Evolutionary conservation across 2,888 invertebrate species (phyloP), one percentile per base, ranked within the genome.

Genomic region (Leptopilina drosophilae): DNA sequence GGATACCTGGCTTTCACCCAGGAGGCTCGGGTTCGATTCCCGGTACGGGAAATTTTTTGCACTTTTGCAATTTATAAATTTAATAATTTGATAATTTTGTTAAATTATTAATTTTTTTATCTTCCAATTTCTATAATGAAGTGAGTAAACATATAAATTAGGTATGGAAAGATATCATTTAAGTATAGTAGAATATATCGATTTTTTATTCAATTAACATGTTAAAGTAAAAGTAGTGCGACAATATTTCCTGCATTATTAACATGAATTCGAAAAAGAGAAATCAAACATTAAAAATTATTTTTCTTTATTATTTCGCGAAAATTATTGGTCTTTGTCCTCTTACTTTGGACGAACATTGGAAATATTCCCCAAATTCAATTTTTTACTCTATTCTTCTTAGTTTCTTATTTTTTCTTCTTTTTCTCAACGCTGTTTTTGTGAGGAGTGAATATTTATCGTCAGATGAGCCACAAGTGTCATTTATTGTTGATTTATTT

Each of bases 11-110:
- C 91, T 93, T 92, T 93, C 93, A 93, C 93, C 93, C 93, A 93
- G 93, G 92, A 93, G 93, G 93, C 93, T 93, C 93, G 93, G 93
- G 93, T 93, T 93, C 93, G 93, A 93, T 93, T 93, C 93, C 93
- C 93, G 93, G 93, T 93, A 93, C 93, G 93, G 93, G 93, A 94
- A 92, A 75, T 88, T 92, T 92, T 92, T 85, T 85, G 49, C 4
- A 49, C 11, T 49, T 49, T 49, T 49, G 11, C 20, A 20, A 20
- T 20, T 20, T 20, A 20, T 20, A 20, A 20, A 20, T 20, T 20
- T 20, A 20, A 20, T 20, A 20, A 20, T 20, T 20, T 20, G 20
- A 20, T 20, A 20, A 20, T 20, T 20, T 20, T 20, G 20, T 20
- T 20, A 20, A 20, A 20, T 20, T 20, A 1, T 20, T 0, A 20